phyloP scores from a whole-genome alignment of 2,888 invertebrate species.

The Julus scandinavius region DNA sequence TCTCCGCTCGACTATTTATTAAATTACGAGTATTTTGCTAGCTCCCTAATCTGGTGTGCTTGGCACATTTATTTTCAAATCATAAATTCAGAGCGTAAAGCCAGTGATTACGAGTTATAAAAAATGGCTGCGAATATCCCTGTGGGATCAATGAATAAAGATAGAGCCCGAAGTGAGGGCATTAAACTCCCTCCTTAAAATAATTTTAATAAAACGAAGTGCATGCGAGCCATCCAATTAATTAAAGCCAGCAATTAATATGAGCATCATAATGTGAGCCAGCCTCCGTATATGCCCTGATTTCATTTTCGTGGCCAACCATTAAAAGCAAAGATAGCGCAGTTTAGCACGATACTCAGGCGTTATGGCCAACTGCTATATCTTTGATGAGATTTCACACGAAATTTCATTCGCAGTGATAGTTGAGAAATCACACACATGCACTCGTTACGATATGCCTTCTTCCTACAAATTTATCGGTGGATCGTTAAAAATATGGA shows the following conservation, averaged over 20 bases:
- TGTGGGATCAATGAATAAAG: conserved; percentile 20
- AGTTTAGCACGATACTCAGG: neutral
- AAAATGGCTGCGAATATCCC: conserved; percentile 13
- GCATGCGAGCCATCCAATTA: conserved; percentile 31
- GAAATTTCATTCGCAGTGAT: neutral
- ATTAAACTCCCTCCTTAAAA: conserved; percentile 29
- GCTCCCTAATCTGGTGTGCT: neutral
- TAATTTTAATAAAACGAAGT: conserved; percentile 33
- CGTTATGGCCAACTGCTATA: neutral
- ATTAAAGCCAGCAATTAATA: conserved; percentile 40
- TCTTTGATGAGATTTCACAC: neutral
- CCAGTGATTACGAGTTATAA: neutral
- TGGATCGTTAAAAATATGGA: conserved; percentile 25
- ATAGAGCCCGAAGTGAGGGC: neutral
- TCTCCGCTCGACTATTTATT: neutral
- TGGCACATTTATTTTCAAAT: neutral
- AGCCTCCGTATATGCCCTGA: neutral
- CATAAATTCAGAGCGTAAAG: neutral
- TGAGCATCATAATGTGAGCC: neutral
- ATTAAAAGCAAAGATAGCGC: conserved; percentile 11
- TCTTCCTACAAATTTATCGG: conserved; percentile 17
- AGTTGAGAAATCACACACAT: neutral
- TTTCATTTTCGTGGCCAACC: conserved; percentile 37
- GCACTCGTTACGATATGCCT: neutral
- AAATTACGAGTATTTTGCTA: neutral